These are phyloP conservation scores for Palythoa heliodiscus DNA, from an alignment of 92 coral and sea anemone species.

Conservation along the genomic window DNA sequence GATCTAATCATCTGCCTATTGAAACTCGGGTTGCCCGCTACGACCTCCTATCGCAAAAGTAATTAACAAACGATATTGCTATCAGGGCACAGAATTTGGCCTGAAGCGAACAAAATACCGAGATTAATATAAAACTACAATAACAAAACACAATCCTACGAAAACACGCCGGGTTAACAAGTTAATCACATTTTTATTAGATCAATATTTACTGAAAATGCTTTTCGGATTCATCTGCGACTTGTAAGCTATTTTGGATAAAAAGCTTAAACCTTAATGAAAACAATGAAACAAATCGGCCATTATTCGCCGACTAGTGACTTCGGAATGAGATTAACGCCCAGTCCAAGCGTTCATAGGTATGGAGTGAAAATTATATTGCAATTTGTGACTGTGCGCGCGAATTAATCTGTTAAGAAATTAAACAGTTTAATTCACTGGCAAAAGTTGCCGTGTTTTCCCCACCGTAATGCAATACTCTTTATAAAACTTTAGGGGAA, in stretches of 20 bases:
- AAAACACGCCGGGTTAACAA: background rate
- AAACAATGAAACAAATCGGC: background rate
- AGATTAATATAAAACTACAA: background rate
- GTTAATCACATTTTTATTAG: background rate
- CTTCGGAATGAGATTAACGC: too few relatives aligned
- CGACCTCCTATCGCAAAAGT: background rate
- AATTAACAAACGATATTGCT: constrained; percentile 5
- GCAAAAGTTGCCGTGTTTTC: too few relatives aligned
- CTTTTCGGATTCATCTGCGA: background rate
- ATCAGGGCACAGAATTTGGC: constrained; percentile 21
- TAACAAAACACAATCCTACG: background rate
- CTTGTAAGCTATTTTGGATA: background rate
- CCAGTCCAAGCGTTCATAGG: too few relatives aligned
- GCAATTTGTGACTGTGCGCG: too few relatives aligned
- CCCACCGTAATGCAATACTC: too few relatives aligned
- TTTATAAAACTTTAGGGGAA: too few relatives aligned
- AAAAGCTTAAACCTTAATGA: background rate
- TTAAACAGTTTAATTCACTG: too few relatives aligned
- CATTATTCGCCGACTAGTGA: background rate
- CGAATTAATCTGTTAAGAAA: too few relatives aligned
- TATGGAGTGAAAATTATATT: too few relatives aligned
- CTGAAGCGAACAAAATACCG: background rate
- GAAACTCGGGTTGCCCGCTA: background rate
- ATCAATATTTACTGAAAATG: background rate
- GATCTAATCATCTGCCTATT: constrained; percentile 1